These are phyloP conservation scores for Gymnosoma rotundatum DNA, from an alignment of 2,888 invertebrate species.

Conservation along the genomic window DNA sequence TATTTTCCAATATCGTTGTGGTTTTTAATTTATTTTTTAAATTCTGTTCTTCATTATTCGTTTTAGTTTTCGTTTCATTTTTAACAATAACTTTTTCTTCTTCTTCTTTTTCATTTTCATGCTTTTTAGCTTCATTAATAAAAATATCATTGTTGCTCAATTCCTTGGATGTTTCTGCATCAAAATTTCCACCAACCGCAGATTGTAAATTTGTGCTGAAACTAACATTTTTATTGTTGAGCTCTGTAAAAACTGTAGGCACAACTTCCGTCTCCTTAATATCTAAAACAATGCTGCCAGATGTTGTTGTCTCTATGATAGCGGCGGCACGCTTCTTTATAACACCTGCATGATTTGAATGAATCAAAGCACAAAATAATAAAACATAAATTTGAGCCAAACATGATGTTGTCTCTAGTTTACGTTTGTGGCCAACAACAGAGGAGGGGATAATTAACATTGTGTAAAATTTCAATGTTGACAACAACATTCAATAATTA, in stretches of 20 bases:
- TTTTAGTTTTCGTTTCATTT: background rate
- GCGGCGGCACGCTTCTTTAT: constrained; percentile 55
- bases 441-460: constrained; percentile 15
- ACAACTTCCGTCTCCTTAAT: constrained; percentile 9
- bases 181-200: background rate
- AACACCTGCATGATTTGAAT: constrained; percentile 46
- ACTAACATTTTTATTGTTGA: constrained; percentile 23
- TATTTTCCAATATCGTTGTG: background rate
- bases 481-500: background rate
- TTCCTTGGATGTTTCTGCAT: constrained; percentile 39
- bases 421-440: constrained; percentile 1
- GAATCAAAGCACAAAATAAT: constrained; percentile 18
- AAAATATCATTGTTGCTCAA: constrained; percentile 51
- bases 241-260: constrained; percentile 17
- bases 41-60: background rate
- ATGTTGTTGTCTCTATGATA: background rate
- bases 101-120: background rate
- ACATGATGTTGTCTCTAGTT: background rate
- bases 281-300: constrained; percentile 1
- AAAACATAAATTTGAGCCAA: constrained; percentile 17
- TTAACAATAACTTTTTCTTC: background rate
- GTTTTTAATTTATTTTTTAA: background rate
- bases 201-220: constrained; percentile 29
- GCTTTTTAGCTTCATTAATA: constrained; percentile 42
- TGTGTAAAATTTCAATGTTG: constrained; percentile 20